Evolutionary conservation across 2,888 invertebrate genomes (phyloP).

Genomic region (Maniola hyperantus): DNA sequence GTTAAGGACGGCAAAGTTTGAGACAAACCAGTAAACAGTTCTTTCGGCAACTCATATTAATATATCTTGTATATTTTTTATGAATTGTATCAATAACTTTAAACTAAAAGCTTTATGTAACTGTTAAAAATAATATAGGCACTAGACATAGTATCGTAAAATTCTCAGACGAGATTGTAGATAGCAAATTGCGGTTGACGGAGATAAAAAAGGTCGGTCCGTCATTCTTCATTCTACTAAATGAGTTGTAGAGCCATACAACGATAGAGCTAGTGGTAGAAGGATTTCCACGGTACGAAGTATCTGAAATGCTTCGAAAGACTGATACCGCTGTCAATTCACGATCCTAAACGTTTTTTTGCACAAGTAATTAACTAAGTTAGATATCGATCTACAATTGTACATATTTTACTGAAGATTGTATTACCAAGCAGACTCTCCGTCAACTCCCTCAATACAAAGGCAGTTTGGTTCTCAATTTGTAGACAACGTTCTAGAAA

Average conservation of each 20-base stretch:
- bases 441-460: too few species aligned
- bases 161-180: conserved; percentile 66
- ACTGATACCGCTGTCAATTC: conserved; percentile 65
- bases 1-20: conserved; percentile 51
- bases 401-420: too few species aligned
- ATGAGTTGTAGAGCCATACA: conserved; percentile 64
- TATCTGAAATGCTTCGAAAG: conserved; percentile 57
- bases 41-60: conserved; percentile 60
- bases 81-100: too few species aligned
- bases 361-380: too few species aligned
- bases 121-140: not conserved
- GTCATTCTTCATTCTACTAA: conserved; percentile 80
- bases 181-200: conserved; percentile 78
- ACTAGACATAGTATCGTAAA: conserved; percentile 2
- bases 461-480: too few species aligned
- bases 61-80: too few species aligned
- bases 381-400: too few species aligned
- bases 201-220: conserved; percentile 80
- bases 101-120: not conserved
- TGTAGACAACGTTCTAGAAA: too few species aligned
- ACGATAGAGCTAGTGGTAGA: conserved; percentile 54
- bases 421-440: too few species aligned
- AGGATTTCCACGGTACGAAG: conserved; percentile 48
- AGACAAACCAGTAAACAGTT: conserved; percentile 48
- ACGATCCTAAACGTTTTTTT: conserved; percentile 48